Evolutionary conservation across 2,888 invertebrate species (phyloP).

Genomic region (Gisinianus flammeolus): DNA sequence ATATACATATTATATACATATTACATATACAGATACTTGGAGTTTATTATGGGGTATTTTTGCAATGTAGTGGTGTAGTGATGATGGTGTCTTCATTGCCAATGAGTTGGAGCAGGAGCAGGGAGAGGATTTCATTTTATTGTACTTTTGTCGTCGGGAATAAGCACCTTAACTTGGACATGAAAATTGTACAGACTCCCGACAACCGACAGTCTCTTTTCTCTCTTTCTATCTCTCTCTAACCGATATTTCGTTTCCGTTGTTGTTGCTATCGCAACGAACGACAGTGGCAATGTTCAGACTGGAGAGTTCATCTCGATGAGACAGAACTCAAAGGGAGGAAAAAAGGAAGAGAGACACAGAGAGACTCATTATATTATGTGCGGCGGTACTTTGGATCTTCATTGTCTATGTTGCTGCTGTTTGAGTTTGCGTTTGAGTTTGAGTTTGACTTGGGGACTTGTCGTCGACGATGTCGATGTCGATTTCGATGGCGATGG

Average conservation of each 20-base stretch:
- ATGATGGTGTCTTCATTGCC: not conserved
- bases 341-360: too few species aligned
- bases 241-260: not conserved
- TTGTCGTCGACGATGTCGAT: not conserved
- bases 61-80: not conserved
- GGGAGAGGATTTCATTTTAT: conserved; percentile 3
- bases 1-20: not conserved
- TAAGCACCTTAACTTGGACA: conserved; percentile 3
- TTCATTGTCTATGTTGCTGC: not conserved
- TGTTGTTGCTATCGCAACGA: not conserved
- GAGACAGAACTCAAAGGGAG: too few species aligned
- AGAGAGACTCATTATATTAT: too few species aligned
- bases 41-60: not conserved
- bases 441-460: not conserved
- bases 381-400: too few species aligned
- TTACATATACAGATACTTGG: not conserved
- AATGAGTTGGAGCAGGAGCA: too few species aligned
- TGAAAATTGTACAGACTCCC: not conserved
- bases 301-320: too few species aligned
- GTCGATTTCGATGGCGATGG: too few species aligned
- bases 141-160: not conserved
- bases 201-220: not conserved
- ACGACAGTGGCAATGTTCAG: too few species aligned
- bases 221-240: not conserved
- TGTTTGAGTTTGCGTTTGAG: not conserved